Evolutionary conservation across 2,888 invertebrate genomes (phyloP), one percentile per base, ranked within the genome.

Genomic region (Ceriagrion tenellum): DNA sequence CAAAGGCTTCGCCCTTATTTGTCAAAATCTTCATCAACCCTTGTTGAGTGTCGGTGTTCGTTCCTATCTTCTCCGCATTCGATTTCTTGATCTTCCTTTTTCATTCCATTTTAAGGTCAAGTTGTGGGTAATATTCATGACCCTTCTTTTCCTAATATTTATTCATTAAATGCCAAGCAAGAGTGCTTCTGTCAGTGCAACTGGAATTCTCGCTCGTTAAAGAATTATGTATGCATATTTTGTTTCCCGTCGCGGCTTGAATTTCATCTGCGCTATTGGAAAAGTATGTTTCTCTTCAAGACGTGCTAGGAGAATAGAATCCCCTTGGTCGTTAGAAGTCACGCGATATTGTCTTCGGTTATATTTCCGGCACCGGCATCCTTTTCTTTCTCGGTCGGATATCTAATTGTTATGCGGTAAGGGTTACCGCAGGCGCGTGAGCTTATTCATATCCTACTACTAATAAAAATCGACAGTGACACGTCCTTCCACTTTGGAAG

Each of bases 401-500:
- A 16, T 35, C 81, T 13, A 35, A 35, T 81, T 81, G 81, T 18
- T 35, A 81, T 81, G 81, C 81, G 30, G 81, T 35, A 26, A 26
- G 35, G 81, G 81, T 81, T 13, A 30, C 35, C 23, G 81, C 2
- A 81, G 81, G 18, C 30, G 81, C 81, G 81, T 81, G 81, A 81
- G 81, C 81, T 81, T 81, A 81, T 81, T 81, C 81, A 81, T 81
- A 81, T 81, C 81, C 81, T 81, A 81, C 26, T 81, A 35, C 35
- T 81, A 35, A 81, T 81, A 81, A 81, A 35, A 81, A 81, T 13
- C 81, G n/a, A 35, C 81, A 35, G 81, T 81, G 81, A 81, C 81
- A 81, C 81, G 81, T 81, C 35, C 81, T 81, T 30, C 81, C 81
- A 81, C 81, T 81, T 81, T 81, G 35, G 81, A 81, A 81, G 81